Base-by-base conservation (phyloP, 2,113 vertebrate species). In the Apeltes quadracus region DNA sequence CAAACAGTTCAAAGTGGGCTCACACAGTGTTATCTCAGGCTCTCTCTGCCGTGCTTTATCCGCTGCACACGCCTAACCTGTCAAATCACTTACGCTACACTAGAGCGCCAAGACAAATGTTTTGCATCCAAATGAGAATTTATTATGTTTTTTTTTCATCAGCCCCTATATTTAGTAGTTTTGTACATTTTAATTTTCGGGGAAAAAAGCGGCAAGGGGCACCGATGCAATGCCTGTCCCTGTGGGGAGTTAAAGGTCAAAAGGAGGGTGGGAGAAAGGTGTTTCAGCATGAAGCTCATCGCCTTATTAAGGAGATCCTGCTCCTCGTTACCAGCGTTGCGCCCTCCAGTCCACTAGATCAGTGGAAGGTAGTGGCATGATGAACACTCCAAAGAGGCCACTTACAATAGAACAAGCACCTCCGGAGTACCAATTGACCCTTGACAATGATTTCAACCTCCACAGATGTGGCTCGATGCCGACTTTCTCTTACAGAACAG, bases 41-140 rank as follows among this genome's bases (percentile, higher is more conserved):
- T 27, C 54, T 43, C 55, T 16, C 46, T 13, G n/a, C 4, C 34
- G 58, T 25, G 4, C 58, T 67, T 56, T n/a, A 1, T 32, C 0
- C 22, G 20, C 3, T 76, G 59, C 62, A 18, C 51, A 64, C 72
- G 20, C 58, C 69, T 78, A 73, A 75, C 84, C 73, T 84, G 84
- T 91, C 83, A 82, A 76, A 78, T 20, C 72, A 81, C 44, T 9
- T 0, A 8, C 7, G 10, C 66, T 55, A 75, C 61, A 29, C 54
- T 53, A 10, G 77, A 88, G 88, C 71, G 18, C 75, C 83, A 89
- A 93, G 89, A 92, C 75, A 89, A 93, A 92, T 90, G 88, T 87
- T 89, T 91, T 79, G 82, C 76, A 11, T 87, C 32, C 34, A 89
- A 91, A 91, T 90, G 83, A 90, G 87, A 93, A 93, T 92, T 85